Evolutionary conservation across 1,140 invertebrate genomes (phyloP), one percentile per base, ranked within the genome.

Genomic region (Platyscapa corneri): DNA sequence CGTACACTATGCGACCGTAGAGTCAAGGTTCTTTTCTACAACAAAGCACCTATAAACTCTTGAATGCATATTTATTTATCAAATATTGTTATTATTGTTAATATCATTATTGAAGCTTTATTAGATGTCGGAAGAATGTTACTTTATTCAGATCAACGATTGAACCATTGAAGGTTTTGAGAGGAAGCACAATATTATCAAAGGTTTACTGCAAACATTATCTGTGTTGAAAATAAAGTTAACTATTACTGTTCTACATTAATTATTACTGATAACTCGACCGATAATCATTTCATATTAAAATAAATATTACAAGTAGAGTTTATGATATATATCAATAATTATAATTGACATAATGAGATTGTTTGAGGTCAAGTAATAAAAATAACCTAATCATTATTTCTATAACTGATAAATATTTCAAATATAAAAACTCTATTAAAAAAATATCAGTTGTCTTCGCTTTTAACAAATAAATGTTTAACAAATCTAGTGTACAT

Each of bases 61-160:
- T 49, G 3, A 16, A 0, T 27, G 27, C 12, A 6, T 75, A 75
- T 30, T 46, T 46, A 75, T 75, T 46, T 46, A 75, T 75, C n/a
- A 75, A 42, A n/a, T 75, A 75, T 75, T n/a, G 12, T 18, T 75
- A 46, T 42, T 34, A 70, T 70, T 70, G 37, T 70, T 39, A 70
- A 20, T 74, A 16, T 74, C 20, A n/a, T 34, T 37, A 37, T 70
- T 20, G 67, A 37, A 37, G 67, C 16, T 70, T 7, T 16, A 20
- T 0, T 32, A 30, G 3, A 5, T 16, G 20, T 18, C 2, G 67
- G 5, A 39, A 37, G 20, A 37, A 37, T 23, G 67, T 70, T 20
- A 39, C 20, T 37, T 70, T 70, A 39, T 67, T 34, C 5, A 32
- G 5, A 3, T 37, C 16, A n/a, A 70, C 3, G 6, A 70, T 20